These are phyloP conservation scores for Zosterops borbonicus DNA, from an alignment of 2,113 vertebrate genomes.

Conservation along the genomic window DNA sequence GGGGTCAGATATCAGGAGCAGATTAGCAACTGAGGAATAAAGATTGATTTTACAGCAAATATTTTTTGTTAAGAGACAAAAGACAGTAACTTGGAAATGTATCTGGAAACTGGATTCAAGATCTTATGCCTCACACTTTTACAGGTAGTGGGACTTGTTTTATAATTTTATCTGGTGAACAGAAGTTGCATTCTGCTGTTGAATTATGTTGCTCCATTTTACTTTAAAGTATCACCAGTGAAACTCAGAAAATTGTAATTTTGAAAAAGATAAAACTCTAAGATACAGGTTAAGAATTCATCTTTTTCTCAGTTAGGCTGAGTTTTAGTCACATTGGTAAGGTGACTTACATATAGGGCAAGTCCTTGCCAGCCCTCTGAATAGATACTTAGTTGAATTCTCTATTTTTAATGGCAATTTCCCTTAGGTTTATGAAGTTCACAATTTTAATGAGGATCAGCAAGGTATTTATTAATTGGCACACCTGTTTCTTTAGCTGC, in stretches of 20 bases:
- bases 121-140: background rate
- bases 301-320: background rate
- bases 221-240: background rate
- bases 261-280: background rate
- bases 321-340: background rate
- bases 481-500: background rate
- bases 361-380: background rate
- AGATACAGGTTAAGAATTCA: background rate
- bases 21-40: background rate
- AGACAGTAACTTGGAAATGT: background rate
- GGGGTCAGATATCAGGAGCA: background rate
- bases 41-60: background rate
- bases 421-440: background rate
- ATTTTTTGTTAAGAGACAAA: background rate
- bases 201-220: background rate
- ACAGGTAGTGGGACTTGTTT: background rate
- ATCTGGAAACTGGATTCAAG: background rate
- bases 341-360: background rate
- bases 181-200: background rate
- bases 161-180: background rate
- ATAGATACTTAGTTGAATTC: background rate
- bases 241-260: background rate
- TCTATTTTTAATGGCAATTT: background rate
- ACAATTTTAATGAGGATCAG: background rate
- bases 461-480: background rate